These are phyloP conservation scores for Eueides isabella DNA, from an alignment of 1,140 invertebrate genomes.

Conservation along the genomic window DNA sequence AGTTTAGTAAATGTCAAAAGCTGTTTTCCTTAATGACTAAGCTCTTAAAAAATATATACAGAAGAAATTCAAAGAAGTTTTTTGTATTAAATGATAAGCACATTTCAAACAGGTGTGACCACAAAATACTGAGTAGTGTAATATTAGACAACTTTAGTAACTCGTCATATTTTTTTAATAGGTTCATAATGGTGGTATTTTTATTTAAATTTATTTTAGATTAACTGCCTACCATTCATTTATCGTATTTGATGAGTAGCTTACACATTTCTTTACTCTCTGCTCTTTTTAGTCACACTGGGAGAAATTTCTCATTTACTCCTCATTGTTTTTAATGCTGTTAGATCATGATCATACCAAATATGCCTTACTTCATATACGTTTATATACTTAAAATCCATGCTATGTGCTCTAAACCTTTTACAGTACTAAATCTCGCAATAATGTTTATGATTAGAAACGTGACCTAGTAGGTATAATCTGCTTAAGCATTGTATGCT, in stretches of 20 bases:
- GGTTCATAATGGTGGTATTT: not conserved
- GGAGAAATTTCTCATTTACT: no score
- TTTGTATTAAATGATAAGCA: not conserved
- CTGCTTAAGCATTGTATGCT: constrained; percentile 21
- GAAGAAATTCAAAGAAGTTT: not conserved
- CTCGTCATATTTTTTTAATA: not conserved
- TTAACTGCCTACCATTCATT: no score
- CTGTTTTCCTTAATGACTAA: constrained; percentile 8
- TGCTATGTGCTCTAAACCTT: constrained; percentile 4
- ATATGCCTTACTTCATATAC: not conserved
- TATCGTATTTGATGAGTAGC: no score
- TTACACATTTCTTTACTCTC: no score
- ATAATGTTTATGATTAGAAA: constrained; percentile 27
- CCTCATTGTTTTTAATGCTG: no score
- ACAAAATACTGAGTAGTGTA: not conserved
- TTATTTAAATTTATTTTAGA: not conserved
- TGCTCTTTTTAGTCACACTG: no score
- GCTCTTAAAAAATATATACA: not conserved
- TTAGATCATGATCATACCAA: not conserved
- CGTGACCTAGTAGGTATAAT: constrained; percentile 27
- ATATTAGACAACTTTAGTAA: not conserved
- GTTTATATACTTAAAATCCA: not conserved
- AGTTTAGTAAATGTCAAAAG: not conserved
- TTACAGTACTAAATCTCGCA: constrained; percentile 13
- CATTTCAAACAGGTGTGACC: constrained; percentile 9